These are phyloP conservation scores for Synergus itoensis DNA, from an alignment of 2,888 invertebrate genomes.

Conservation along the genomic window DNA sequence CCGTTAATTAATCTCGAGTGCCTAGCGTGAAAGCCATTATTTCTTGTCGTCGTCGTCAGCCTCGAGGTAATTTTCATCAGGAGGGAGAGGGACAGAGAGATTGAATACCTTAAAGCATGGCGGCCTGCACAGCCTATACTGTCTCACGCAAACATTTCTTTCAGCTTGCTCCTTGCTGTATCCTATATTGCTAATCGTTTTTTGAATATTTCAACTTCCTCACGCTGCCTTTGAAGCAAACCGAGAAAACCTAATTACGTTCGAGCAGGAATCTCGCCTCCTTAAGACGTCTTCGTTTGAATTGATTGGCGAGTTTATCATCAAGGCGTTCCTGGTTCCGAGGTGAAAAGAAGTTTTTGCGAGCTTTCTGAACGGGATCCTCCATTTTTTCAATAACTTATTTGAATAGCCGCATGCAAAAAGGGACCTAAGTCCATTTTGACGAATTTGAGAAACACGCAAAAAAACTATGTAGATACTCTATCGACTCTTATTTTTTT, in stretches of 20 bases:
- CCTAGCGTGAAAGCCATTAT: conserved; percentile 71
- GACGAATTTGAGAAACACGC: too few species aligned
- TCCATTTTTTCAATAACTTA: too few species aligned
- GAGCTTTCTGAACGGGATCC: too few species aligned
- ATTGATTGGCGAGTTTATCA: conserved; percentile 6
- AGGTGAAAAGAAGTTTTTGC: not conserved
- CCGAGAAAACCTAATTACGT: conserved; percentile 33
- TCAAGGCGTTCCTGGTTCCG: not conserved
- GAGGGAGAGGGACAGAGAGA: conserved; percentile 46
- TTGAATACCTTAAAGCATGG: conserved; percentile 48
- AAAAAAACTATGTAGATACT: too few species aligned
- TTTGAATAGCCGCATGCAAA: too few species aligned
- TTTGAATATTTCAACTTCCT: conserved; percentile 50
- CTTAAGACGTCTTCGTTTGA: conserved; percentile 11
- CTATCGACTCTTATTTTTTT: too few species aligned
- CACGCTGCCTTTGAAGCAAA: conserved; percentile 47
- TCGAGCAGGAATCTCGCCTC: conserved; percentile 28
- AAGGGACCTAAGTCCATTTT: too few species aligned
- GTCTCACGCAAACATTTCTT: conserved; percentile 50
- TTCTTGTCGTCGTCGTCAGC: conserved; percentile 62
- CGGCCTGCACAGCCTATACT: conserved; percentile 40
- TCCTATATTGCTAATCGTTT: conserved; percentile 25
- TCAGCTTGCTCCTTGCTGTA: conserved; percentile 40
- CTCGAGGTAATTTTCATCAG: conserved; percentile 65
- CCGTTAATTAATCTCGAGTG: conserved; percentile 70